Conservation (phyloP, 2,113 vertebrate genomes). For the Ancistrus triradiatus region DNA sequence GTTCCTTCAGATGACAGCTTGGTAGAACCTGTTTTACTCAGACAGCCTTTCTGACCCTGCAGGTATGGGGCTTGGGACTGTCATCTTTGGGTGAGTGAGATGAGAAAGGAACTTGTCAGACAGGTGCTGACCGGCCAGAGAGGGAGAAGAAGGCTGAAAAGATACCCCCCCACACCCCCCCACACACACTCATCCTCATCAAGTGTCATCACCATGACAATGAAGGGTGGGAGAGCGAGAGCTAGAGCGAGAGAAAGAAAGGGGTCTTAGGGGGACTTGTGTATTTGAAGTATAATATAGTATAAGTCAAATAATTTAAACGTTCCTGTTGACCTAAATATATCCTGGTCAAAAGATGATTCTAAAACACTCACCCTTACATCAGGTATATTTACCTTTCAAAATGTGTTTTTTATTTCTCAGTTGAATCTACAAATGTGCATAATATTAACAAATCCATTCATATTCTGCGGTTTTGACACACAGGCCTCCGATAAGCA, state of each 20-base stretch:
- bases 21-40: background rate
- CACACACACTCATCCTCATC: no score
- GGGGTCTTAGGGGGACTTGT: background rate
- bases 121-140: conserved; percentile 32
- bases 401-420: no score
- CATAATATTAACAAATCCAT: background rate
- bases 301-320: background rate
- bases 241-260: conserved; percentile 1
- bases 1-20: background rate
- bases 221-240: conserved; percentile 38
- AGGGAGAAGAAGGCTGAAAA: conserved; percentile 16
- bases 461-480: no score
- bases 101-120: conserved; percentile 32
- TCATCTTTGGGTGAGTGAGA: background rate
- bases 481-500: no score
- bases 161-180: background rate
- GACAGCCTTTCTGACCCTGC: background rate
- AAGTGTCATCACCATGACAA: conserved; percentile 41
- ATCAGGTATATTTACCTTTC: no score
- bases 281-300: background rate
- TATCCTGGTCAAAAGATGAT: background rate
- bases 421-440: background rate
- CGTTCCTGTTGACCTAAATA: background rate
- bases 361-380: background rate
- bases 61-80: background rate